Percentiles rank a stretch among this genome's conserved stretches.
Evolutionary conservation across 2,797 vertebrate genomes (phyloP).

Genomic region (Loris lydekkerianus): DNA sequence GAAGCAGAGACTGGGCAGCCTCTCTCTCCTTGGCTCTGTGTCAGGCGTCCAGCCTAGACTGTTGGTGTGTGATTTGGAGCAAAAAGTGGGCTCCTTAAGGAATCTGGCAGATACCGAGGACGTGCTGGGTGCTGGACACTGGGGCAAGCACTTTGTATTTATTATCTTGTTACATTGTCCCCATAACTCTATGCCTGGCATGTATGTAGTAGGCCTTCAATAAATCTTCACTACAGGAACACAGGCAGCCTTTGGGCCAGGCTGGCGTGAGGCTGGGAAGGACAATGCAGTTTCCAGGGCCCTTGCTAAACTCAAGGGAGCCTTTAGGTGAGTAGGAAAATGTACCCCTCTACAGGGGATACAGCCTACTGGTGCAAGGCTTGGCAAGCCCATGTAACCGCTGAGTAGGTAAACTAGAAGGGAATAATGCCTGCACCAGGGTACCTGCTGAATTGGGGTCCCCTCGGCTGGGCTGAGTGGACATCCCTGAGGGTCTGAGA

Average conservation of each 20-base stretch:
- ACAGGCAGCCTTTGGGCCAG: background rate
- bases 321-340: background rate
- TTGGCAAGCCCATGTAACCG: background rate
- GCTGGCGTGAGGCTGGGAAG: background rate
- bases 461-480: rapidly evolving
- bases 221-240: background rate
- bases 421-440: rapidly evolving
- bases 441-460: background rate
- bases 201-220: background rate
- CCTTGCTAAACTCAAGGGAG: background rate
- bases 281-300: background rate
- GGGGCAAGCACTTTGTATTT: background rate
- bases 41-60: rapidly evolving
- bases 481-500: background rate
- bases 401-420: background rate
- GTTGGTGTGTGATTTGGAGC: rapidly evolving
- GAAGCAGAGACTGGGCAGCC: rapidly evolving
- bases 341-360: rapidly evolving
- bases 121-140: background rate
- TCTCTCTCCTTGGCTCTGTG: rapidly evolving
- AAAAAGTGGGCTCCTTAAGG: background rate
- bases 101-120: rapidly evolving
- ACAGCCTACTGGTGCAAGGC: background rate
- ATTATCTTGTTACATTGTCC: background rate
- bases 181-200: background rate